Conservation (phyloP, 2,888 invertebrate genomes). For the Caenorhabditis zanzibari region DNA sequence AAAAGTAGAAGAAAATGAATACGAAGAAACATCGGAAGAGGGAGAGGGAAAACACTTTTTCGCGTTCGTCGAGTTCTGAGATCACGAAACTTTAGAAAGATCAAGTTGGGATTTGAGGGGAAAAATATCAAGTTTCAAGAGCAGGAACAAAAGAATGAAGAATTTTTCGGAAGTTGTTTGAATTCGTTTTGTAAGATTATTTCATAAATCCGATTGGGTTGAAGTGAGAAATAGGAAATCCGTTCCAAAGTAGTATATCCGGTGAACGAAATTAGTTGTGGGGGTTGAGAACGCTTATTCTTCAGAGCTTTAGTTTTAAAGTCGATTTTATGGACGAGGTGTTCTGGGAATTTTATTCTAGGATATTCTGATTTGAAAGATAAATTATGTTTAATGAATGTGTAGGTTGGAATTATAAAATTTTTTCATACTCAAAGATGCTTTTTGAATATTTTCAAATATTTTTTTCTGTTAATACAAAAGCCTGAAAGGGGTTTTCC, state of each 20-base stretch:
- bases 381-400: too few relatives aligned
- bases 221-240: background rate
- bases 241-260: background rate
- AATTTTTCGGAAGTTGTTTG: background rate
- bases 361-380: too few relatives aligned
- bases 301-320: too few relatives aligned
- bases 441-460: too few relatives aligned
- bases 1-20: slow-evolving; percentile 14
- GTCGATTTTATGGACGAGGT: too few relatives aligned
- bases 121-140: background rate
- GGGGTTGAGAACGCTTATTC: too few relatives aligned
- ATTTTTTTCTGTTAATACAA: too few relatives aligned
- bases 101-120: background rate
- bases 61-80: slow-evolving; percentile 18
- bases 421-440: too few relatives aligned
- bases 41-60: slow-evolving; percentile 18
- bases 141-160: background rate
- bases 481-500: too few relatives aligned
- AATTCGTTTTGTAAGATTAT: background rate
- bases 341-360: too few relatives aligned
- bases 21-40: slow-evolving; percentile 31
- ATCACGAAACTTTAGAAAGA: slow-evolving; percentile 6
- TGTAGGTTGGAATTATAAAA: too few relatives aligned
- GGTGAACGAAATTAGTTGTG: background rate
- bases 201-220: background rate